Percentiles rank a stretch among this genome's conserved stretches.
Conservation (phyloP, 2,113 vertebrate species). For the Hyperoodon ampullatus region DNA sequence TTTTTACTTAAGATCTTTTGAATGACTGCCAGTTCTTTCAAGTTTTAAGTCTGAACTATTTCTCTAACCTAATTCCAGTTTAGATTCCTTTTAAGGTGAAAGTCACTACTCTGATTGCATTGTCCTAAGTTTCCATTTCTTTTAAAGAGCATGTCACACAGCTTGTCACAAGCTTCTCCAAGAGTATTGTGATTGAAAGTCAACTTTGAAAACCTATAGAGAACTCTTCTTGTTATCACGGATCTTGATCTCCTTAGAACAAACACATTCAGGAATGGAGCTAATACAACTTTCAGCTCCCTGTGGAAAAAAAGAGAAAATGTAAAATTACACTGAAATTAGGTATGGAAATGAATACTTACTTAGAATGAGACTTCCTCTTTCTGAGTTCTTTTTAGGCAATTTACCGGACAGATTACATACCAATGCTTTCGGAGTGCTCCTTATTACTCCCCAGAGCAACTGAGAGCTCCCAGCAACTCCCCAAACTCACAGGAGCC, state of each 20-base stretch:
- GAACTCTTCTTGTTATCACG: constrained; percentile 73
- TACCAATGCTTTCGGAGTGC: not conserved
- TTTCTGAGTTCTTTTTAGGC: not conserved
- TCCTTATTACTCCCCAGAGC: not conserved
- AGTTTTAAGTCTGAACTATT: constrained; percentile 81
- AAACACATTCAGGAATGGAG: not conserved
- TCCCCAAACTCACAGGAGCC: not conserved
- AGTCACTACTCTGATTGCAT: constrained; percentile 83
- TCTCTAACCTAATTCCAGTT: constrained; percentile 79
- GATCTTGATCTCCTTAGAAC: constrained; percentile 65
- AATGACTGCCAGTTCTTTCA: constrained; percentile 76
- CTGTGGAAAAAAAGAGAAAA: not conserved
- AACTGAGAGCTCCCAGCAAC: not conserved
- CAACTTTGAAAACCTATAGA: constrained; percentile 75
- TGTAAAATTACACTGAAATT: not conserved
- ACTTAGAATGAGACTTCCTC: not conserved
- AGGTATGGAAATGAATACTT: not conserved
- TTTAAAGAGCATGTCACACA: constrained; percentile 75
- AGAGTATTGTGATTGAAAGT: constrained; percentile 80
- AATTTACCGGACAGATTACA: not conserved
- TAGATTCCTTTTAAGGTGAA: constrained; percentile 84
- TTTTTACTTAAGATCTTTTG: constrained; percentile 79
- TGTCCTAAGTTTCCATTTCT: constrained; percentile 76
- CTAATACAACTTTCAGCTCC: not conserved
- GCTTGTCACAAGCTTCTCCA: constrained; percentile 77